Evolutionary conservation across 2,113 vertebrate genomes (phyloP).

Genomic region (Andinoacara biseriatus): DNA sequence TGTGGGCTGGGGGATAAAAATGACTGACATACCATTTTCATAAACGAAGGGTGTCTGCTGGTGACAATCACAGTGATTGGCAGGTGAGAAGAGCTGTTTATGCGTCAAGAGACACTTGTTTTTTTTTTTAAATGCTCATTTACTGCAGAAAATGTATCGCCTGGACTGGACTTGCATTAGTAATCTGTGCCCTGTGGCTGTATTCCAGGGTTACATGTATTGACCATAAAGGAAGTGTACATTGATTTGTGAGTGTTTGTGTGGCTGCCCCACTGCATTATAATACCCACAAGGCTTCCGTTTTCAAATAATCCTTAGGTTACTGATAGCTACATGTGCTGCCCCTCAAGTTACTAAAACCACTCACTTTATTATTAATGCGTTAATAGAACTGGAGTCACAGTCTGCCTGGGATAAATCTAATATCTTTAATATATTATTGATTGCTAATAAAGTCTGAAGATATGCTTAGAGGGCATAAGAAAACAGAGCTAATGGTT

Average conservation of each 20-base stretch:
- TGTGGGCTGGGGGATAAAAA: constrained; percentile 13
- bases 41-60: constrained; percentile 49
- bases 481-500: constrained; percentile 8
- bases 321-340: neutral
- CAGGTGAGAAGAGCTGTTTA: constrained; percentile 57
- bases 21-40: constrained; percentile 66
- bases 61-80: constrained; percentile 69
- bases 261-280: constrained; percentile 40
- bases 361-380: constrained; percentile 56
- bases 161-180: neutral
- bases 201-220: constrained; percentile 47
- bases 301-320: constrained; percentile 29
- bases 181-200: constrained; percentile 37
- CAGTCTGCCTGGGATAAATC: constrained; percentile 23
- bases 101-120: constrained; percentile 35
- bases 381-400: constrained; percentile 34
- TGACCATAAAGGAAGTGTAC: constrained; percentile 65
- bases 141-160: constrained; percentile 15
- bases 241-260: constrained; percentile 63
- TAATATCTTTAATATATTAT: constrained; percentile 46
- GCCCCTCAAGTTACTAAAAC: constrained; percentile 23
- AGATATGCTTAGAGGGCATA: constrained; percentile 27
- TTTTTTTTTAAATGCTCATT: constrained; percentile 12
- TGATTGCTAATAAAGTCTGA: constrained; percentile 43
- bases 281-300: constrained; percentile 44